Percentiles rank a stretch among this genome's conserved stretches.
These are phyloP conservation scores for Synergus laeviventris DNA, from an alignment of 2,888 invertebrate genomes.

Conservation along the genomic window DNA sequence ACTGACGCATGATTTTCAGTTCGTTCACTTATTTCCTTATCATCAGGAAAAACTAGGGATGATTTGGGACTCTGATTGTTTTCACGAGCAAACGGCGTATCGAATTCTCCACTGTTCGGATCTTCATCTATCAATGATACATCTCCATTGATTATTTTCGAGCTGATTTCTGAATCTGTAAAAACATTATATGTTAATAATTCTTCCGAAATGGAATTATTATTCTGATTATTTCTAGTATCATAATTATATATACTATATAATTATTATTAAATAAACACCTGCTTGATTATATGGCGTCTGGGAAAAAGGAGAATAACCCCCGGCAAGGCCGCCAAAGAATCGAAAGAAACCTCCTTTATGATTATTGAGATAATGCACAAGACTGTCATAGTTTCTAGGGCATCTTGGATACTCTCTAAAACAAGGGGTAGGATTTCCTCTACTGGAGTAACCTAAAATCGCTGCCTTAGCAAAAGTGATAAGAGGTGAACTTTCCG, in stretches of 20 bases:
- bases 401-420: constrained; percentile 86
- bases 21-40: not conserved
- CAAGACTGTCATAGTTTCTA: constrained; percentile 83
- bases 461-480: constrained; percentile 86
- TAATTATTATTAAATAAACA: not conserved
- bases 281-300: not conserved
- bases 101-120: not conserved
- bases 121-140: not conserved
- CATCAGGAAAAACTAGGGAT: not conserved
- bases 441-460: constrained; percentile 84
- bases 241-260: not conserved
- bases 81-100: not conserved
- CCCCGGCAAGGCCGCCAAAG: constrained; percentile 76
- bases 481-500: constrained; percentile 81
- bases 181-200: not conserved
- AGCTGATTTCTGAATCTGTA: not conserved
- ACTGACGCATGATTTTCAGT: not conserved
- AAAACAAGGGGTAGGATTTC: constrained; percentile 80
- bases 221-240: too few species aligned
- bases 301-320: not conserved
- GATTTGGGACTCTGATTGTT: not conserved
- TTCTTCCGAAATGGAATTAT: not conserved
- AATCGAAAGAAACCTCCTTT: constrained; percentile 91
- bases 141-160: not conserved
- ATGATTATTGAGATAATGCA: constrained; percentile 89